Conservation (phyloP, 2,888 invertebrate species). For the Augiades crinisus region DNA sequence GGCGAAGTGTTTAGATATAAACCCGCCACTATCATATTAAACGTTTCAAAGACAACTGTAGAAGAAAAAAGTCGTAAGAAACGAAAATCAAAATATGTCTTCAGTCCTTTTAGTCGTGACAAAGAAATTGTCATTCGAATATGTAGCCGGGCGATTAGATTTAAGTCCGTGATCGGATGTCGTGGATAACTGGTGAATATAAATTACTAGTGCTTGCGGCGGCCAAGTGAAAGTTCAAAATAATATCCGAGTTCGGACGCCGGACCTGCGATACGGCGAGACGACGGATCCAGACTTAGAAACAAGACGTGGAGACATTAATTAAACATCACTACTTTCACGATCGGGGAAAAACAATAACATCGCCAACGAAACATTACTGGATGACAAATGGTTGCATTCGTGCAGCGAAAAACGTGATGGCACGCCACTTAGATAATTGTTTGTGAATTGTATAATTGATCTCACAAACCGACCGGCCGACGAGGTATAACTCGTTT, state of each 20-base stretch:
- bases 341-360: constrained; percentile 41
- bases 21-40: neutral
- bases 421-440: constrained; percentile 10
- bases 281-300: constrained; percentile 48
- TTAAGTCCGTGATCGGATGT: constrained; percentile 61
- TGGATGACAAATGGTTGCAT: constrained; percentile 11
- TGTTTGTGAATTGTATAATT: constrained; percentile 8
- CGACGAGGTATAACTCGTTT: constrained; percentile 4
- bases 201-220: constrained; percentile 54
- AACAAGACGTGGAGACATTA: no score
- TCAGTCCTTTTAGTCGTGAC: constrained; percentile 1
- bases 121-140: constrained; percentile 15
- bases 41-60: neutral
- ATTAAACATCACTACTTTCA: constrained; percentile 57
- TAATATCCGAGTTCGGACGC: constrained; percentile 46
- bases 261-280: constrained; percentile 54
- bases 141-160: constrained; percentile 37
- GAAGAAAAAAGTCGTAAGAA: neutral
- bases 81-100: constrained; percentile 8
- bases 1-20: constrained; percentile 22
- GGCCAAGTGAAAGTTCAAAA: constrained; percentile 65
- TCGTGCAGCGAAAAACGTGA: constrained; percentile 9
- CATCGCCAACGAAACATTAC: constrained; percentile 6
- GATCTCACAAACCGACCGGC: constrained; percentile 1
- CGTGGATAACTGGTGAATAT: constrained; percentile 59